Conservation (phyloP, 92 coral and sea anemone genomes). For the Ricordea florida region DNA sequence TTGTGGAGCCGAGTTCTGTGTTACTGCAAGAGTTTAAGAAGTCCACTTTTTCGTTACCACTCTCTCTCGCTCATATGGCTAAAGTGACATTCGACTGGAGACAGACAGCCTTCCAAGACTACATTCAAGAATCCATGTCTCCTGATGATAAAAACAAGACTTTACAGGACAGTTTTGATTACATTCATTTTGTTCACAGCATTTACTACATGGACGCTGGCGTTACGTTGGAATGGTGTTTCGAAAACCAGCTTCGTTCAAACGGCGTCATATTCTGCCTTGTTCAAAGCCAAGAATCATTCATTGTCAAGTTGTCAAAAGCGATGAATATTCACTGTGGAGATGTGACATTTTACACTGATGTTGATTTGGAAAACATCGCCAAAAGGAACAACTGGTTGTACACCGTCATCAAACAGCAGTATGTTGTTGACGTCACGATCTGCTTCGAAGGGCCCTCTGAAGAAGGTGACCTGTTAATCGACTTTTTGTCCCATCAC, state of each 20-base stretch:
- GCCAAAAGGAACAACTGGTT: slow-evolving; percentile 29
- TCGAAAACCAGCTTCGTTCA: slow-evolving; percentile 22
- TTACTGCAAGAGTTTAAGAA: slow-evolving; percentile 26
- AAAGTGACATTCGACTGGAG: slow-evolving; percentile 53
- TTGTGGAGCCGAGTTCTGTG: slow-evolving; percentile 45
- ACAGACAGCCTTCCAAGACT: slow-evolving; percentile 34
- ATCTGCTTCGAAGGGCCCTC: slow-evolving; percentile 35
- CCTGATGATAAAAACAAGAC: neutral
- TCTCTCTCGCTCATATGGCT: slow-evolving; percentile 10
- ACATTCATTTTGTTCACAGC: slow-evolving; percentile 51
- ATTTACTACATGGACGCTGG: slow-evolving; percentile 62
- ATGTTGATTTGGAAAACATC: slow-evolving; percentile 8
- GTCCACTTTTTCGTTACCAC: slow-evolving; percentile 25
- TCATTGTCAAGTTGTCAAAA: slow-evolving; percentile 41
- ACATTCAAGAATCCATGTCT: slow-evolving; percentile 21
- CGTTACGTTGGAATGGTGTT: slow-evolving; percentile 23
- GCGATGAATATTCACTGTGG: slow-evolving; percentile 45
- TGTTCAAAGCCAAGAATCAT: slow-evolving; percentile 49
- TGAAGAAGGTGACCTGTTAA: slow-evolving; percentile 36
- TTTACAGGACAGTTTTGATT: slow-evolving; percentile 3
- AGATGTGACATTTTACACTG: slow-evolving; percentile 49
- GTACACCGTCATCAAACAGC: slow-evolving; percentile 19
- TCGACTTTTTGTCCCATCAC: slow-evolving; percentile 56
- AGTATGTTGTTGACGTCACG: slow-evolving; percentile 26
- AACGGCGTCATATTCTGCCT: slow-evolving; percentile 47